Evolutionary conservation across 2,888 invertebrate species (phyloP).

Genomic region (Calliopum simillimum): DNA sequence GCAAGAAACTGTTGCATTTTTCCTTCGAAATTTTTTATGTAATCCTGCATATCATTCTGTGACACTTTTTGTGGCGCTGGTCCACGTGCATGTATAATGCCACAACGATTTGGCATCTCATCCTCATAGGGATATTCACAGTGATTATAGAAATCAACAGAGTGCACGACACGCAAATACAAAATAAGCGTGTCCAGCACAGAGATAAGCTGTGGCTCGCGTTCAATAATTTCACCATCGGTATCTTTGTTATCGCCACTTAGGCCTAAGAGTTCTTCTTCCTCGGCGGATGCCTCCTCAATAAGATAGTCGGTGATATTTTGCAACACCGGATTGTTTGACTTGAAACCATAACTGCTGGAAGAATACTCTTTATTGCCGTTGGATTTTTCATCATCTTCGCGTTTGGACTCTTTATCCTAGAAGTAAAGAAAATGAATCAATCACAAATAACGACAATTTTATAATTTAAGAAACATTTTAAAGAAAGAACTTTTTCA

Average conservation of each 20-base stretch:
- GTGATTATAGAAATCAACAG: constrained; percentile 98
- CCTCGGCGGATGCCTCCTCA: constrained; percentile 98
- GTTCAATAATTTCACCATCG: constrained; percentile 73
- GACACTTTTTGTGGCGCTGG: constrained; percentile 85
- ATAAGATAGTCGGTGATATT: constrained; percentile 98
- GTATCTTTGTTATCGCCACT: constrained; percentile 68
- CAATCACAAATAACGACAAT: not conserved
- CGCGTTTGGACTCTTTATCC: constrained; percentile 31
- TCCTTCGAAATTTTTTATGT: constrained; percentile 84
- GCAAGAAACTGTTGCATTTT: constrained; percentile 92
- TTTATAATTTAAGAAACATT: too few relatives aligned
- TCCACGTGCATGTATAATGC: constrained; percentile 97
- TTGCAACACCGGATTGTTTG: constrained; percentile 92
- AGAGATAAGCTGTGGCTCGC: constrained; percentile 78
- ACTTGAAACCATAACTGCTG: constrained; percentile 74
- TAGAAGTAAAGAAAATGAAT: constrained; percentile 34
- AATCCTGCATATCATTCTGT: constrained; percentile 71
- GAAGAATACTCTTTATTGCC: constrained; percentile 34
- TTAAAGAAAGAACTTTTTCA: too few relatives aligned
- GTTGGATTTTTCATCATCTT: constrained; percentile 44
- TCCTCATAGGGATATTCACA: constrained; percentile 99
- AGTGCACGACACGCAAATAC: constrained; percentile 96
- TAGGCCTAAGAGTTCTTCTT: constrained; percentile 90
- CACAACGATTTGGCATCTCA: constrained; percentile 99
- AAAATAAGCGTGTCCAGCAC: constrained; percentile 86